These are phyloP conservation scores for Potamarius usumacintae DNA, from an alignment of 2,113 vertebrate species.

Conservation along the genomic window DNA sequence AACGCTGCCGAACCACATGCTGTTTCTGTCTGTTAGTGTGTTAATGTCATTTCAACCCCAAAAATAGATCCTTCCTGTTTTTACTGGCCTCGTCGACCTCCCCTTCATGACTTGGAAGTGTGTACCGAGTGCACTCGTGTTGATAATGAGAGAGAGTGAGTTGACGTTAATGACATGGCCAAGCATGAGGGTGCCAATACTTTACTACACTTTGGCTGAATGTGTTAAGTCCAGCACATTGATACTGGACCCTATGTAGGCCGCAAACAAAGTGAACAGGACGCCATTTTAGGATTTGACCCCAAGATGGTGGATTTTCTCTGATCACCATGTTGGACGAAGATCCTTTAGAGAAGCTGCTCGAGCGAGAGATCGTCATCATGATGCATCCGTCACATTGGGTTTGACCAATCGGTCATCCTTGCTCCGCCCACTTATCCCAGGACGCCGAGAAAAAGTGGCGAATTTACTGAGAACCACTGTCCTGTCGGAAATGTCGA, in stretches of 20 bases:
- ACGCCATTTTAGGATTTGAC: background rate
- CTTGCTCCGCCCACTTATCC: background rate
- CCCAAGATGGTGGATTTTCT: too few species aligned
- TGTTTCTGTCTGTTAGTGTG: background rate
- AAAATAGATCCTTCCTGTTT: background rate
- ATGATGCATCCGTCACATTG: too few species aligned
- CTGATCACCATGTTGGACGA: too few species aligned
- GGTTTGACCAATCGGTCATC: background rate
- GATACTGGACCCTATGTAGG: background rate
- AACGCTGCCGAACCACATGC: background rate
- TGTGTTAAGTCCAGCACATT: background rate
- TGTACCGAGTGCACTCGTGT: background rate
- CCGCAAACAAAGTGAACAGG: background rate
- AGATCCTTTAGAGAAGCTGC: background rate
- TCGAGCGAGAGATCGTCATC: too few species aligned
- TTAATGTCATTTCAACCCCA: slow-evolving; percentile 16
- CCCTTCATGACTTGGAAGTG: background rate
- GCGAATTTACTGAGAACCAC: background rate
- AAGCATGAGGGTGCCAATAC: background rate
- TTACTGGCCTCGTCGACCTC: background rate
- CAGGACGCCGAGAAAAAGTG: background rate
- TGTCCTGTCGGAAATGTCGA: too few species aligned
- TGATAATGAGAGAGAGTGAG: background rate
- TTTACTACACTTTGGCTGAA: background rate
- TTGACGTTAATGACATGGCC: background rate